phyloP scores from a whole-genome alignment of 92 coral and sea anemone species.

The Epizoanthus ramosus region DNA sequence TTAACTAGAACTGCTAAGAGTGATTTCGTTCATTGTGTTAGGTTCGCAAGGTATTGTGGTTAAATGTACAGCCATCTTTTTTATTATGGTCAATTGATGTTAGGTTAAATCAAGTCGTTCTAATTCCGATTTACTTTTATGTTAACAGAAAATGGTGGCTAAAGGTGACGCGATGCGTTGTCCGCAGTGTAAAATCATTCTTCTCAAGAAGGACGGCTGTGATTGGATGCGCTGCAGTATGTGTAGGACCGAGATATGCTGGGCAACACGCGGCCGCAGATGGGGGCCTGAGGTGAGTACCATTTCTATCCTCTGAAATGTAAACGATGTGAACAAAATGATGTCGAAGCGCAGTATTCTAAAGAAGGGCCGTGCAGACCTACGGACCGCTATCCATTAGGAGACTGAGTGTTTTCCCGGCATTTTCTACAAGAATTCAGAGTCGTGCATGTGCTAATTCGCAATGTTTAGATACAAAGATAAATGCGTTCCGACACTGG shows the following conservation, averaged over 20 bases:
- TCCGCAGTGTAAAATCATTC: conserved; percentile 83
- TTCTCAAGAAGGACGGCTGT: conserved; percentile 98
- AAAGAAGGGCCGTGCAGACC: neutral
- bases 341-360: neutral
- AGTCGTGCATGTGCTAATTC: too few relatives aligned
- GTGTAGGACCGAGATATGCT: conserved; percentile 96
- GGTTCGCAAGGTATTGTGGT: too few relatives aligned
- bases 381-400: neutral
- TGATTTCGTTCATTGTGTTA: too few relatives aligned
- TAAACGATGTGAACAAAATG: neutral
- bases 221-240: conserved; percentile 99
- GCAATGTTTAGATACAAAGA: too few relatives aligned
- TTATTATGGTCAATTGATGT: too few relatives aligned
- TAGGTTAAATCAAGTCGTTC: neutral
- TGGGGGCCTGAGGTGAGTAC: conserved; percentile 98
- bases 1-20: too few relatives aligned
- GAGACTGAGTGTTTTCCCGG: neutral
- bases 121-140: neutral
- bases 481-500: too few relatives aligned
- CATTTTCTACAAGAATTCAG: too few relatives aligned
- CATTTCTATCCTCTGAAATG: neutral
- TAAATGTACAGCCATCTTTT: too few relatives aligned
- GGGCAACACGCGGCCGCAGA: conserved; percentile 98
- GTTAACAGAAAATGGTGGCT: conserved; percentile 80
- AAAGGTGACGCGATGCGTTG: conserved; percentile 96